A percentile compares a stretch with the other conserved stretches of the same genome.
Evolutionary conservation across 2,797 vertebrate genomes (phyloP).

Genomic region (Cryptoblepharus egeriae): DNA sequence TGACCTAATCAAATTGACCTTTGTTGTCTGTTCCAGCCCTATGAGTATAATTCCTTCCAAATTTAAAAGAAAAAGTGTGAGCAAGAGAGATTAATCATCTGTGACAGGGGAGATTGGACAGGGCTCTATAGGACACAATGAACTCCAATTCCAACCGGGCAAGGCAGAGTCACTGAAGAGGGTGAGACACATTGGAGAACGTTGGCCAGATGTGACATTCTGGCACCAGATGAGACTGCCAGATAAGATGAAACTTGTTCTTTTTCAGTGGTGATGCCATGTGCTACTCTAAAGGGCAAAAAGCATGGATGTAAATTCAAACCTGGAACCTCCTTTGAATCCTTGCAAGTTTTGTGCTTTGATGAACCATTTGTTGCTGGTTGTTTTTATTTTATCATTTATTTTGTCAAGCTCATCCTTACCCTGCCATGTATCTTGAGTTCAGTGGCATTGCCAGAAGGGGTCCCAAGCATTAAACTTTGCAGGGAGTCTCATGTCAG

Average conservation of each 20-base stretch:
- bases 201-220: slow-evolving; percentile 9
- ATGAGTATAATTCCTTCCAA: neutral
- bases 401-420: too few species aligned
- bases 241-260: neutral
- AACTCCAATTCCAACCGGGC: neutral
- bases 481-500: too few species aligned
- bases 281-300: neutral
- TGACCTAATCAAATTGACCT: slow-evolving; percentile 10
- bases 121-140: slow-evolving; percentile 12
- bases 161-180: neutral
- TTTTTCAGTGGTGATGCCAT: neutral
- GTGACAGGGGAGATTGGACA: slow-evolving; percentile 12
- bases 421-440: too few species aligned
- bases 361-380: too few species aligned
- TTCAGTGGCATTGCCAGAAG: too few species aligned
- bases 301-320: neutral
- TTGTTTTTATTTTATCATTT: too few species aligned
- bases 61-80: neutral
- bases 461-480: too few species aligned
- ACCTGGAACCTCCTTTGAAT: neutral
- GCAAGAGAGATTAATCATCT: slow-evolving; percentile 6
- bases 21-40: slow-evolving; percentile 10
- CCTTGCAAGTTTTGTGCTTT: neutral
- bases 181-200: slow-evolving; percentile 4
- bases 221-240: neutral